Evolutionary conservation across 2,888 invertebrate genomes (phyloP).

Genomic region (Oscheius myriophilus): DNA sequence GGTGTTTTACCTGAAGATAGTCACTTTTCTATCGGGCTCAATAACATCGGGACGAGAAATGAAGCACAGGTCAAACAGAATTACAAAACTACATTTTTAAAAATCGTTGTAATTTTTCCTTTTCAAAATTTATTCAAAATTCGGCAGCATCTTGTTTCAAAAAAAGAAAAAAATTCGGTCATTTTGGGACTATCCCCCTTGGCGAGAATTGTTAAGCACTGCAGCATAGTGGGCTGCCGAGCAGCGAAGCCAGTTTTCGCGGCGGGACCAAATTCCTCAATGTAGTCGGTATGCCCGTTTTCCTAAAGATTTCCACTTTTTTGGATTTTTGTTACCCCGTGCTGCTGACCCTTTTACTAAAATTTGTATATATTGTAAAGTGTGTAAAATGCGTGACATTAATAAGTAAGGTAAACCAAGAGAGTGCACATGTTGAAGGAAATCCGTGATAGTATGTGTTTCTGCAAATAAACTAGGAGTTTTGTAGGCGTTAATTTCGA

Average conservation of each 20-base stretch:
- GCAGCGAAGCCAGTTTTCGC: slow-evolving; percentile 15
- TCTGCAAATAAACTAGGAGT: no score
- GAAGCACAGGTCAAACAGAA: background rate
- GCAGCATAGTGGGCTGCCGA: slow-evolving; percentile 28
- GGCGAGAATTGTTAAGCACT: slow-evolving; percentile 11
- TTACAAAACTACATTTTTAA: background rate
- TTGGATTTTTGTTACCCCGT: no score
- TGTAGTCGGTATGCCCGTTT: background rate
- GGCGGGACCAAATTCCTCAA: slow-evolving; percentile 10
- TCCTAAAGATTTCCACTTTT: no score
- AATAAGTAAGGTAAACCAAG: no score
- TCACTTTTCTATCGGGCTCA: no score
- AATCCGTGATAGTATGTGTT: no score
- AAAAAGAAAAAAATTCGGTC: slow-evolving; percentile 11
- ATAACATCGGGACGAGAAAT: no score
- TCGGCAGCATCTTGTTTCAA: background rate
- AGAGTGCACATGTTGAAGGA: no score
- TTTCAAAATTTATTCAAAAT: background rate
- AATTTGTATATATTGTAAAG: no score
- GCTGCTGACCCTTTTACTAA: no score
- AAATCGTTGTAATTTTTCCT: background rate
- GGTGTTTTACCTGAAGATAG: slow-evolving; percentile 24
- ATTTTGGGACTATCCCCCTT: slow-evolving; percentile 4
- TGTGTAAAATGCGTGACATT: no score
- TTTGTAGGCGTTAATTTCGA: no score